These are phyloP conservation scores for Phenacoccus solenopsis DNA, from an alignment of 1,140 invertebrate species.

Conservation along the genomic window DNA sequence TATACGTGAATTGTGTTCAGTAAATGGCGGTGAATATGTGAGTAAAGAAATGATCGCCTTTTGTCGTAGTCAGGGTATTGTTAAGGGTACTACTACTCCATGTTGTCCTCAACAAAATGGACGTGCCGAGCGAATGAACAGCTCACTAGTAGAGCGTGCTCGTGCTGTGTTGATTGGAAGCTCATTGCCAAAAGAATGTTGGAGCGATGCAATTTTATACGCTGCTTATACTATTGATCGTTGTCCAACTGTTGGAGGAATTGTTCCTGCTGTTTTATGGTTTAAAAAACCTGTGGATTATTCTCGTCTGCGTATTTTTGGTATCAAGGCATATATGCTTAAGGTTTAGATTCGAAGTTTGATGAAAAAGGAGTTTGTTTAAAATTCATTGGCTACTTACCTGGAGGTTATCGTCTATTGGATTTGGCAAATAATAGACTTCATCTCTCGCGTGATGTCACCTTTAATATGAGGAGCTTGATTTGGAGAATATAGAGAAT, in stretches of 20 bases:
- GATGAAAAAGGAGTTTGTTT: too few species aligned
- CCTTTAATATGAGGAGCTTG: too few species aligned
- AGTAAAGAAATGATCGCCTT: constrained; percentile 26
- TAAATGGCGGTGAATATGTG: constrained; percentile 28
- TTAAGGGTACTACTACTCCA: constrained; percentile 22
- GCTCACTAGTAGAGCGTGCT: constrained; percentile 26
- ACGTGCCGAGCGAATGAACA: constrained; percentile 25
- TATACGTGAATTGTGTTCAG: constrained; percentile 28
- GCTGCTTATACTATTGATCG: constrained; percentile 27
- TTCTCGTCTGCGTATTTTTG: background rate
- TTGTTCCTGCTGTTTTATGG: background rate
- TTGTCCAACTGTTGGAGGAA: background rate
- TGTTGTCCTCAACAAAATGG: constrained; percentile 27
- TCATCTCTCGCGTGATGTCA: too few species aligned
- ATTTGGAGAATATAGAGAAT: too few species aligned
- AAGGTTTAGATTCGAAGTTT: too few species aligned
- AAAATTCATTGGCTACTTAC: too few species aligned
- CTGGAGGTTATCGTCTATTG: too few species aligned
- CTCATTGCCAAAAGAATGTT: constrained; percentile 23
- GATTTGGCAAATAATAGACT: too few species aligned
- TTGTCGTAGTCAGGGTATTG: constrained; percentile 24
- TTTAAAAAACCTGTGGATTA: background rate
- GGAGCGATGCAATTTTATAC: constrained; percentile 27
- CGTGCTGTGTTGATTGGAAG: constrained; percentile 28
- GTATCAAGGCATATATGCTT: background rate